Evolutionary conservation across 2,797 vertebrate genomes (phyloP), one percentile per base, ranked within the genome.

Genomic region (Paratrypauchen microcephalus): DNA sequence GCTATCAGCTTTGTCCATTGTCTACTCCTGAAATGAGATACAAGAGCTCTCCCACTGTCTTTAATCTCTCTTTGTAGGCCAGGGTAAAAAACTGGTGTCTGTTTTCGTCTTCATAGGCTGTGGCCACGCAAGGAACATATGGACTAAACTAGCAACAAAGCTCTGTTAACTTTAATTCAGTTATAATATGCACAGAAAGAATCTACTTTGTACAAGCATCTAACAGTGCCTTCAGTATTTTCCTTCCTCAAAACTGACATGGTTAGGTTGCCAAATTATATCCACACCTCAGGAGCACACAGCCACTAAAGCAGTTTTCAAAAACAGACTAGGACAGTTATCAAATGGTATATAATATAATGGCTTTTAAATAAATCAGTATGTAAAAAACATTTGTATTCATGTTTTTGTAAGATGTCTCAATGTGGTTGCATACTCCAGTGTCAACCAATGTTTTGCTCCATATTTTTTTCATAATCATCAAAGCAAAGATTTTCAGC

Each of bases 1-100:
- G 74, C 69, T 66, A 59, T 45, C 24, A 70, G 68, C 67, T 66
- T 70, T 71, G 54, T 69, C 52, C 68, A 4, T 73, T 28, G 66
- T 12, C 47, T 66, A 52, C 19, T 26, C 23, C 55, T 58, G 70
- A 58, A 75, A 74, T 23, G 36, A 45, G 64, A 71, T 66, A 72
- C 0, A 5, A 11, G 55, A 39, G 55, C 41, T 70, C 69, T 26
- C 56, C 52, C 54, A 21, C 60, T 70, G 65, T 56, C 70, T 23
- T 66, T 36, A 32, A 7, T 28, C 39, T 66, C 15, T 21, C 28
- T 60, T 12, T 63, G 41, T 24, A 47, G 52, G 66, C 9, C 60
- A 41, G n/a, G 16, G 59, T 39, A 21, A 9, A 28, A 36, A n/a
- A 19, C 7, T 11, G 28, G 3, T 19, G 6, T 36, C 7, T 32